Base-by-base conservation (phyloP, 2,888 invertebrate species). In the Volucella zonaria region DNA sequence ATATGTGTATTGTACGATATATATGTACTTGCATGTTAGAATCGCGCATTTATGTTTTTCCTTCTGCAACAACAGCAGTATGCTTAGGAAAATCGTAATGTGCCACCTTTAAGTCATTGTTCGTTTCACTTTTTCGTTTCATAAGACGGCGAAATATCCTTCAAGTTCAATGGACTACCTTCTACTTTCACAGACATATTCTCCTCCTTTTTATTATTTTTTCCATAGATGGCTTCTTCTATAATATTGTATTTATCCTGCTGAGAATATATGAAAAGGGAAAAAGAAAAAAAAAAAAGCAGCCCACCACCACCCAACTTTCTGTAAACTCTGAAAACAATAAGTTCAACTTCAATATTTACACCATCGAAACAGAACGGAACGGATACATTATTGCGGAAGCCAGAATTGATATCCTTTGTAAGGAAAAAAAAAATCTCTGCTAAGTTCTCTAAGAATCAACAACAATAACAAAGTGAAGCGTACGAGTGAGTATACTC, bases 321-420 rank as follows among this genome's bases (percentile, higher is more conserved):
- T 45, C n/a, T 42, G 42, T 52, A 40, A 45, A 18, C 58, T 56
- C 47, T 56, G 15, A 49, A 51, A 64, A 56, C 64, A 74, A 74
- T 64, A 75, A 66, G 49, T 75, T 75, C 49, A 75, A 75, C 49
- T 66, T 66, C 75, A 75, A 75, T 75, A 75, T 75, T 75, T 56
- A 66, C 42, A 23, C 49, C 56, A 58, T 49, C 47, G 18, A 64
- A 56, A 58, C 64, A 42, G 52, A 49, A 58, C 64, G 49, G 52
- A 49, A 66, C 64, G 42, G 40, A 75, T 64, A 23, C 58, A 42
- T 58, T 51, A 66, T 66, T 66, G 56, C 66, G 52, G 58, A 75
- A 66, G 75, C 9, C 38, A 42, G 45, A 49, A 58, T 75, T 64
- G 74, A 56, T 75, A 66, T 64, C 54, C 45, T 45, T 56, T 14